These are phyloP conservation scores for Idaea straminata DNA, from an alignment of 2,888 invertebrate species.

Conservation along the genomic window DNA sequence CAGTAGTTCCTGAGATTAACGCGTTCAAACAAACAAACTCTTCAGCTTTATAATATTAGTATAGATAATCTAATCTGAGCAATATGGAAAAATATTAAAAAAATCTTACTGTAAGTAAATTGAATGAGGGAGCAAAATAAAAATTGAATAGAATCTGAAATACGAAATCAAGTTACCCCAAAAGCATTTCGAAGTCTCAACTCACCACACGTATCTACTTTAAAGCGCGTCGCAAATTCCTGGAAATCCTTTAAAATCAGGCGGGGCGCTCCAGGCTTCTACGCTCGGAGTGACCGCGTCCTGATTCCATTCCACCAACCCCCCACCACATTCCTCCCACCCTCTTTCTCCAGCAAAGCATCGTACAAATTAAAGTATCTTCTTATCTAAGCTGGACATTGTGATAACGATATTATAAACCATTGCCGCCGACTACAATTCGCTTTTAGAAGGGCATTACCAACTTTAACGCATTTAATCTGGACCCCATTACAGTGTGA, in stretches of 20 bases:
- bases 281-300: conserved; percentile 51
- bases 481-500: conserved; percentile 57
- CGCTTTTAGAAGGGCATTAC: conserved; percentile 71
- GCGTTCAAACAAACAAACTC: too few relatives aligned
- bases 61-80: too few relatives aligned
- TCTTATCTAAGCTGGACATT: conserved; percentile 68
- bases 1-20: too few relatives aligned
- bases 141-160: conserved; percentile 23
- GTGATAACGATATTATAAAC: conserved; percentile 71
- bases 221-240: conserved; percentile 51
- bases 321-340: conserved; percentile 28
- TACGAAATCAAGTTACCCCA: conserved; percentile 40
- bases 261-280: conserved; percentile 46
- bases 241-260: conserved; percentile 63
- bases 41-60: too few relatives aligned
- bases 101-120: too few relatives aligned
- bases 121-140: not conserved
- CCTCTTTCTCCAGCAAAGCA: conserved; percentile 38
- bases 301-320: conserved; percentile 59
- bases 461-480: conserved; percentile 69
- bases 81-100: not conserved
- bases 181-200: conserved; percentile 50
- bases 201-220: conserved; percentile 47
- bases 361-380: conserved; percentile 54
- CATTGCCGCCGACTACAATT: conserved; percentile 66